Conservation (phyloP, 2,888 invertebrate species). For the Oligia latruncula region DNA sequence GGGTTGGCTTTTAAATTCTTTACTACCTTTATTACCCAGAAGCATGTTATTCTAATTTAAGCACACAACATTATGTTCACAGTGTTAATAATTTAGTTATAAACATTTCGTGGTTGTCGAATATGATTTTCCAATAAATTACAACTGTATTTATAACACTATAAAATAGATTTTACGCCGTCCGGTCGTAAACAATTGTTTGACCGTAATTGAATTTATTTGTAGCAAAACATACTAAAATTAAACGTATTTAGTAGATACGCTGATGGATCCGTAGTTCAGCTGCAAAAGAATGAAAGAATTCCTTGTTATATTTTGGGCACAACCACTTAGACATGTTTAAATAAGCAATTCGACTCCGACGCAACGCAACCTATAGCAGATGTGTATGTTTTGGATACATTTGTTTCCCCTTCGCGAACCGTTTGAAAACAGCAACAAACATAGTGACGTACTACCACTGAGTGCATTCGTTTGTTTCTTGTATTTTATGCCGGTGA, state of each 20-base stretch:
- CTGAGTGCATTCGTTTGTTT: slow-evolving; percentile 29
- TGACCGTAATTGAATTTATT: slow-evolving; percentile 68
- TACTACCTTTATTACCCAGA: slow-evolving; percentile 35
- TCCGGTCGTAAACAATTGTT: slow-evolving; percentile 72
- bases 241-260: slow-evolving; percentile 27
- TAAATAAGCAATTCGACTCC: slow-evolving; percentile 46
- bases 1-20: slow-evolving; percentile 43
- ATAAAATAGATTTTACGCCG: slow-evolving; percentile 73
- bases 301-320: slow-evolving; percentile 38
- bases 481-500: slow-evolving; percentile 21
- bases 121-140: slow-evolving; percentile 69
- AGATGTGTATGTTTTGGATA: slow-evolving; percentile 52
- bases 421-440: slow-evolving; percentile 56
- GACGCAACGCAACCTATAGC: slow-evolving; percentile 34
- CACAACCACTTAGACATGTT: slow-evolving; percentile 37
- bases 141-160: slow-evolving; percentile 68
- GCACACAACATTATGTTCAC: slow-evolving; percentile 53
- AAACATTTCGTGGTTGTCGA: slow-evolving; percentile 65
- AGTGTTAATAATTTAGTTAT: slow-evolving; percentile 63
- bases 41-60: slow-evolving; percentile 46
- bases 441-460: slow-evolving; percentile 49
- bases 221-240: slow-evolving; percentile 53
- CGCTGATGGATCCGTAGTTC: slow-evolving; percentile 16
- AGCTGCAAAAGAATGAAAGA: slow-evolving; percentile 25
- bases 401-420: slow-evolving; percentile 55